phyloP scores from a whole-genome alignment of 2,888 invertebrate species.

The Melieria omissa region DNA sequence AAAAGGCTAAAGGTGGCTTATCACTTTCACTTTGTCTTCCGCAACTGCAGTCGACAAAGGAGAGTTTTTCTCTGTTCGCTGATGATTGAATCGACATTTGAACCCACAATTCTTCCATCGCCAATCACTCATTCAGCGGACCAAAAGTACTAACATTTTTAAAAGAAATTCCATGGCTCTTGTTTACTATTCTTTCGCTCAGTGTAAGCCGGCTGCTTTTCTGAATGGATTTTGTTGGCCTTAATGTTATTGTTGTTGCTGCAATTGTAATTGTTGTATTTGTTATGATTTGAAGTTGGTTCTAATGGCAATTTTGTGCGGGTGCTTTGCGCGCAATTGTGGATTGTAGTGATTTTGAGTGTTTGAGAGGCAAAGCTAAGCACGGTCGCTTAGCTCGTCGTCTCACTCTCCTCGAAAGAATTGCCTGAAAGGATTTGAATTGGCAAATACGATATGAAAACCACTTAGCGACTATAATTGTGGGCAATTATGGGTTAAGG shows the following conservation, averaged over 20 bases:
- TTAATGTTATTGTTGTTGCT: constrained; percentile 22
- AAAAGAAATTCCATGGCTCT: too few relatives aligned
- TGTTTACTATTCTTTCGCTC: too few relatives aligned
- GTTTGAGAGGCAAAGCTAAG: constrained; percentile 9
- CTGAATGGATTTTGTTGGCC: neutral
- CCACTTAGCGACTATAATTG: constrained; percentile 40
- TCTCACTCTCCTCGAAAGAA: neutral
- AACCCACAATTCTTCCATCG: too few relatives aligned
- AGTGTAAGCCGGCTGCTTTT: too few relatives aligned
- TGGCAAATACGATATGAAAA: constrained; percentile 29
- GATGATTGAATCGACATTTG: too few relatives aligned
- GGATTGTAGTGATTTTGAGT: constrained; percentile 13
- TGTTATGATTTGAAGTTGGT: constrained; percentile 10
- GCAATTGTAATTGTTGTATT: constrained; percentile 22
- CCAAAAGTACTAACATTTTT: too few relatives aligned
- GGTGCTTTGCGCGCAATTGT: neutral
- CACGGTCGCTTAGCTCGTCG: neutral
- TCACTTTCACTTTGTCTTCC: too few relatives aligned
- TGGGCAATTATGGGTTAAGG: constrained; percentile 31
- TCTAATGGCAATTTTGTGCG: constrained; percentile 15
- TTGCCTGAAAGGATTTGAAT: constrained; percentile 33
- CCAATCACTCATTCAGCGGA: too few relatives aligned
- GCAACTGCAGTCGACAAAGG: too few relatives aligned
- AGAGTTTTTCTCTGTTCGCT: too few relatives aligned
- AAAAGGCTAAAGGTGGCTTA: too few relatives aligned